Evolutionary conservation across 2,888 invertebrate species (phyloP).

Genomic region (Hermodice carunculata): DNA sequence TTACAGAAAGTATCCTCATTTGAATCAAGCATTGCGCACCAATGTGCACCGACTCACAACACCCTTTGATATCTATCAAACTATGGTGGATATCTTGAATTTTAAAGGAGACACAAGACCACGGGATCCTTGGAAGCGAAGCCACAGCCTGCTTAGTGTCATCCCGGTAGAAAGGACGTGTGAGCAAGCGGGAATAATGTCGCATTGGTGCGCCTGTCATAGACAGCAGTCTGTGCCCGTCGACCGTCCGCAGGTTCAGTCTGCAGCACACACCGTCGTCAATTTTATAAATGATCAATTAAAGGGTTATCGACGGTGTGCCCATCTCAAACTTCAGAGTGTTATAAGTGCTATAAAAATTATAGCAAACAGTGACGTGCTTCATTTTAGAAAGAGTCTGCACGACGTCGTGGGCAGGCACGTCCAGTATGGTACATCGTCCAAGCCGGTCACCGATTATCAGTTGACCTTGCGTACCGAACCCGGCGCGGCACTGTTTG

Average conservation of each 20-base stretch:
- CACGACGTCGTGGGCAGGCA: conserved; percentile 17
- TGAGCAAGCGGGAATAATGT: conserved; percentile 80
- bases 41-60: conserved; percentile 82
- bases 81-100: conserved; percentile 74
- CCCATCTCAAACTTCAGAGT: conserved; percentile 74
- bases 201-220: conserved; percentile 92
- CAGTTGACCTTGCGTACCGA: conserved; percentile 76
- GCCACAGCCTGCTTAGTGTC: conserved; percentile 80
- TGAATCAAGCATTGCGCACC: conserved; percentile 73
- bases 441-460: conserved; percentile 62
- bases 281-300: conserved; percentile 78
- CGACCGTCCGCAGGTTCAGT: conserved; percentile 73
- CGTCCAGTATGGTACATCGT: conserved; percentile 34
- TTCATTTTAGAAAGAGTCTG: conserved; percentile 53
- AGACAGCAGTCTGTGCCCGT: conserved; percentile 75
- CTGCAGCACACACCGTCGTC: conserved; percentile 76
- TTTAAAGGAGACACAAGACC: conserved; percentile 6
- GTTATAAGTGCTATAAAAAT: conserved; percentile 78
- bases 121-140: conserved; percentile 32
- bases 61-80: conserved; percentile 87
- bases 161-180: conserved; percentile 83
- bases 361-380: conserved; percentile 43
- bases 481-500: conserved; percentile 83
- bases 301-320: conserved; percentile 51
- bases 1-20: conserved; percentile 74